These are phyloP conservation scores for Lates calcarifer DNA, from an alignment of 2,113 vertebrate species.

Conservation along the genomic window DNA sequence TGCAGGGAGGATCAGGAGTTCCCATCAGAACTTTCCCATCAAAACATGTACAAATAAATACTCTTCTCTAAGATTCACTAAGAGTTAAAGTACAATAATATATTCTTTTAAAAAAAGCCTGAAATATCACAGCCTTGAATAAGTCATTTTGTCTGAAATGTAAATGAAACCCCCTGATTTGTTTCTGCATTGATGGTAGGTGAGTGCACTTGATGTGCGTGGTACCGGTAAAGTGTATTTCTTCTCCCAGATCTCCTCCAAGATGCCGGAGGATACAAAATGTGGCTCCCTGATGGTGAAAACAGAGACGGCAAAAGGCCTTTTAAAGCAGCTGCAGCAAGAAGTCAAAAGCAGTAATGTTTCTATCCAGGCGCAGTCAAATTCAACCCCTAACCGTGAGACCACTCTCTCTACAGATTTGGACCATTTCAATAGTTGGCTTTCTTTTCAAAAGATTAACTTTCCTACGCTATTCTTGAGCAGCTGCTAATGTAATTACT, in stretches of 20 bases:
- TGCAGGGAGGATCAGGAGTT: background rate
- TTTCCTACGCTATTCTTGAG: conserved; percentile 65
- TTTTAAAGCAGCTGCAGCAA: conserved; percentile 66
- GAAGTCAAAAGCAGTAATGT: conserved; percentile 60
- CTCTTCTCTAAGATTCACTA: background rate
- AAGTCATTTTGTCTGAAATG: conserved; percentile 40
- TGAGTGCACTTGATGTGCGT: conserved; percentile 46
- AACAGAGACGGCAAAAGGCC: conserved; percentile 58
- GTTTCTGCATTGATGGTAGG: conserved; percentile 27
- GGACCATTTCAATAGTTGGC: conserved; percentile 71
- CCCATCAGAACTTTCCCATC: background rate
- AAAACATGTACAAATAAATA: background rate
- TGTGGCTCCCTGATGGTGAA: conserved; percentile 69
- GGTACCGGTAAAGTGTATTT: conserved; percentile 21
- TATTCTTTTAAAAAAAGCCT: conserved; percentile 1
- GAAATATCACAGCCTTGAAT: conserved; percentile 20
- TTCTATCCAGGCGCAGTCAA: conserved; percentile 56
- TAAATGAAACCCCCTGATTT: conserved; percentile 37
- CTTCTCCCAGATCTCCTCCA: conserved; percentile 48
- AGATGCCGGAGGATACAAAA: conserved; percentile 41
- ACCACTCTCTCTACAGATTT: conserved; percentile 66
- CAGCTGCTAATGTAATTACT: conserved; percentile 78
- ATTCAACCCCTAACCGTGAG: conserved; percentile 51
- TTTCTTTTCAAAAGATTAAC: conserved; percentile 67
- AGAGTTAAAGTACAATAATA: background rate